Base-by-base conservation (phyloP, 2,888 invertebrate species). In the Epirrhoe tristata region DNA sequence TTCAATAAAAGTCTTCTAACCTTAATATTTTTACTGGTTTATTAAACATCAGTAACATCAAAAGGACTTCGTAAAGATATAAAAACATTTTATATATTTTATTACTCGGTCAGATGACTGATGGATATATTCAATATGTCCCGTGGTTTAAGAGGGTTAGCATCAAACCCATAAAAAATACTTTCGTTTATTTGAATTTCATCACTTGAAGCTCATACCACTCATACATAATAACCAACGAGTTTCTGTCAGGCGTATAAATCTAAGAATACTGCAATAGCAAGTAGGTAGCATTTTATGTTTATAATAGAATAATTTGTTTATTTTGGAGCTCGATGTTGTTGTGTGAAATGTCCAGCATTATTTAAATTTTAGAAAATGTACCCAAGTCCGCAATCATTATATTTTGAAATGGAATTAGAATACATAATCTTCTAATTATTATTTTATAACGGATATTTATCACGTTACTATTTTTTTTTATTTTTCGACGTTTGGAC, bases 171-270 rank as follows among this genome's bases (percentile, higher is more conserved):
- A 83, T 90, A 86, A 90, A n/a, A 90, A 88, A 86, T 77, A 88
- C 86, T 86, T 85, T 76, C 60, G 69, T 83, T 86, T 89, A 89
- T 91, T 89, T 89, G 89, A 91, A 90, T 91, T 90, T 89, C 88
- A 89, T 87, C 80, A 77, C 77, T 71, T 80, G 85, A 82, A 80
- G 71, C 77, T 87, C 90, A 90, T 91, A 87, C 87, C 80, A 70
- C 77, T 87, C 90, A 90, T 91, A 87, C 87, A 90, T 91, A 89
- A 84, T 88, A 89, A 87, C 75, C 77, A 60, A 52, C 56, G 69
- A 32, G 65, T 71, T 67, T 69, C 69, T 58, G 58, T 55, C 58
- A 56, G 56, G 50, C 70, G 66, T 64, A 61, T 73, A 67, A 67
- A 71, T 72, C 69, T 69, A 72, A 67, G 69, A 62, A 61, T 61